These are phyloP conservation scores for Tragulus kanchil DNA, from an alignment of 2,113 vertebrate genomes.

Conservation along the genomic window DNA sequence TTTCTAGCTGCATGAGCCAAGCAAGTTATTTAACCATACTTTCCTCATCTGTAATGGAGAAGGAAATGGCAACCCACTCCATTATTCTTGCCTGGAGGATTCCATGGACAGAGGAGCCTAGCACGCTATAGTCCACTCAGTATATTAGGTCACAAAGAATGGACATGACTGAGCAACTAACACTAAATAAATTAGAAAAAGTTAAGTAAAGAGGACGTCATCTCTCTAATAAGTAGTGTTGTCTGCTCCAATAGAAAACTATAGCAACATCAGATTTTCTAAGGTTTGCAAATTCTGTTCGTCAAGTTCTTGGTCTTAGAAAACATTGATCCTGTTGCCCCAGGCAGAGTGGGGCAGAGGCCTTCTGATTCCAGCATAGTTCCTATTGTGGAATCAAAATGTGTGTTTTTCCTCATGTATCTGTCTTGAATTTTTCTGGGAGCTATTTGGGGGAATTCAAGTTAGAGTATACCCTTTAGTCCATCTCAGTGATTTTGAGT, in stretches of 20 bases:
- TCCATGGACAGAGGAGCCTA: no score
- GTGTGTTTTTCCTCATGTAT: not conserved
- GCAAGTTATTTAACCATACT: no score
- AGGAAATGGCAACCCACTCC: no score
- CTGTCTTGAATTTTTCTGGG: not conserved
- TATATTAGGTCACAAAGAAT: no score
- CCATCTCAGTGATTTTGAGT: not conserved
- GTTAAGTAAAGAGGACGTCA: not conserved
- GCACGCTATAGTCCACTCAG: no score
- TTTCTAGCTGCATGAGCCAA: no score
- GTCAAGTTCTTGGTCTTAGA: not conserved
- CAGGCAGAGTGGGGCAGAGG: not conserved
- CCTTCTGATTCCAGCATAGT: not conserved
- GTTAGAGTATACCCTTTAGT: not conserved
- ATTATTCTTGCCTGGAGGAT: no score
- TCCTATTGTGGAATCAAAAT: not conserved
- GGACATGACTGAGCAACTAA: no score
- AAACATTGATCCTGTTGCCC: not conserved
- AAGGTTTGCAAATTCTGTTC: not conserved
- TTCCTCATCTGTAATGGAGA: no score
- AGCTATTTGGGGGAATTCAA: not conserved
- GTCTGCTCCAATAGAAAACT: not conserved
- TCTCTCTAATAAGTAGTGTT: not conserved
- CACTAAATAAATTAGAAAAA: not conserved
- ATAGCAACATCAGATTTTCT: not conserved